Evolutionary conservation across 23 tunicate species (phyloP).

Genomic region (Pegea sp.): DNA sequence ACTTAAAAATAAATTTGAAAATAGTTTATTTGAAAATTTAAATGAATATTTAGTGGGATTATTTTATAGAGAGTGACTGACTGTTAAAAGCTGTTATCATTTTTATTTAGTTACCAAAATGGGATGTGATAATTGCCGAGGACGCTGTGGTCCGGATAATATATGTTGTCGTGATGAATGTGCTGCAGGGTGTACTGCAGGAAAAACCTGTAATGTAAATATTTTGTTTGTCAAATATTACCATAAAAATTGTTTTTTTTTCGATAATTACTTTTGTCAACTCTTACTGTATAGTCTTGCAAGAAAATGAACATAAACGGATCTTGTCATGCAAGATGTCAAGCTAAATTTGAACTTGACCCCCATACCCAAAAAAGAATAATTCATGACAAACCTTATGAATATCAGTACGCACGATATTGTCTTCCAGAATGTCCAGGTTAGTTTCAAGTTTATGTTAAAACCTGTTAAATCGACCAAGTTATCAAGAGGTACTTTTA

Average conservation of each 20-base stretch:
- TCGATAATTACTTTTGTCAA: not conserved
- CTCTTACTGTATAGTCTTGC: conserved; percentile 22
- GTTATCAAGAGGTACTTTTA: too few species aligned
- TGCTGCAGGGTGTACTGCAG: conserved; percentile 42
- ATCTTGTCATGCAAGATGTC: conserved; percentile 22
- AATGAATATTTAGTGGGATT: too few species aligned
- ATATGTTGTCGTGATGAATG: conserved; percentile 30
- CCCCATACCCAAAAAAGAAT: not conserved
- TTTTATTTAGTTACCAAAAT: conserved; percentile 10
- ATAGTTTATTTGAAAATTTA: too few species aligned
- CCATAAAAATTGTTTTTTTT: not conserved
- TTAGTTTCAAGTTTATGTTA: too few species aligned
- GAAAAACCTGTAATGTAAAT: not conserved
- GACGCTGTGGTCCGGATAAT: conserved; percentile 7
- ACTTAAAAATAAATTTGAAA: too few species aligned
- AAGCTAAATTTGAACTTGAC: conserved; percentile 1
- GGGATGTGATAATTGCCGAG: conserved; percentile 1
- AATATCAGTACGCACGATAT: conserved; percentile 36
- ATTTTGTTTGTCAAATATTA: not conserved
- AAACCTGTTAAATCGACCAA: too few species aligned
- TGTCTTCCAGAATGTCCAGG: conserved; percentile 68
- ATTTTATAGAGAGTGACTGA: too few species aligned
- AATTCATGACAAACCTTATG: not conserved
- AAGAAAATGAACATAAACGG: conserved; percentile 31
- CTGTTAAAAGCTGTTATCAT: too few species aligned